These are phyloP conservation scores for Poecilia picta DNA, from an alignment of 2,797 vertebrate species.

Conservation along the genomic window DNA sequence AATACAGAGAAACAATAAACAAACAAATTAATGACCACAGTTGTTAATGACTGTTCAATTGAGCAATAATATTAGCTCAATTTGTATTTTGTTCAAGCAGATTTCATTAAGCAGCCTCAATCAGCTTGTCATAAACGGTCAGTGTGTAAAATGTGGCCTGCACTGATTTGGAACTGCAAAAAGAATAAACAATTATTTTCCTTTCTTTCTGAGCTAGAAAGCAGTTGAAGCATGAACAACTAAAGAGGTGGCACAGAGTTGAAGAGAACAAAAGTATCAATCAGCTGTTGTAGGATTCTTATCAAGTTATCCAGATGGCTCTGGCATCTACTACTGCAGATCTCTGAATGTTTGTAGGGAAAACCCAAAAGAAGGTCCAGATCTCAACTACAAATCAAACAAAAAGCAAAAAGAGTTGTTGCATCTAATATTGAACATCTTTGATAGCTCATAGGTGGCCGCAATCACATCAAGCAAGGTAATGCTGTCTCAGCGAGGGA, in stretches of 20 bases:
- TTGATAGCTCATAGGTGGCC: neutral
- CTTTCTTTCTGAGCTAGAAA: constrained; percentile 7
- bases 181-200: constrained; percentile 29
- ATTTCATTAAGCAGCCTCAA: constrained; percentile 49
- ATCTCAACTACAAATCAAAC: neutral
- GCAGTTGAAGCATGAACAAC: constrained; percentile 14
- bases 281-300: constrained; percentile 12
- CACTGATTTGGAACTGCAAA: constrained; percentile 35
- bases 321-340: neutral
- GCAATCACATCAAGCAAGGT: constrained; percentile 5
- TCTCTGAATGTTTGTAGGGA: neutral
- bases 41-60: constrained; percentile 46
- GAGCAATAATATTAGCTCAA: constrained; percentile 52
- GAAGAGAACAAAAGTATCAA: constrained; percentile 17
- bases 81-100: constrained; percentile 40
- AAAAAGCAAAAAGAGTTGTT: neutral
- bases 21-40: constrained; percentile 52
- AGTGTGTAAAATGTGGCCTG: constrained; percentile 8
- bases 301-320: constrained; percentile 10
- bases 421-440: neutral
- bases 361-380: neutral
- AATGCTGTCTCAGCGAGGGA: constrained; percentile 5
- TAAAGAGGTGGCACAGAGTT: constrained; percentile 28
- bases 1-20: constrained; percentile 34
- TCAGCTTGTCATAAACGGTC: constrained; percentile 22